Base-by-base conservation (phyloP, 2,888 invertebrate species). In the Pandemis cinnamomeana region DNA sequence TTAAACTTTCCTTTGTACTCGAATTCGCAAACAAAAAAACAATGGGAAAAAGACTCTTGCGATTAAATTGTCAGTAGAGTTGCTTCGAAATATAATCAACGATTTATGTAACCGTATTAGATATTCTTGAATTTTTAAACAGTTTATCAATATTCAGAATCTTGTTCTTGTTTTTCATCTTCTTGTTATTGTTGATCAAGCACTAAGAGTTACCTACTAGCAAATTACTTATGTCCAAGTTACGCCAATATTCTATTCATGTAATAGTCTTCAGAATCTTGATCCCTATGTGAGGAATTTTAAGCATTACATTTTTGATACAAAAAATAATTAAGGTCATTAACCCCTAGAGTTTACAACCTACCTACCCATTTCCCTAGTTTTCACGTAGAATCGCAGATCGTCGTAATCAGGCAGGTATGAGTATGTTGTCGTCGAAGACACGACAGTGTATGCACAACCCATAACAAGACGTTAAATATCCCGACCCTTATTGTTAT, bases 331-430 rank as follows among this genome's bases (percentile, higher is more conserved):
- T 7, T 15, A 8, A 55, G n/a, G 51, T 7, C n/a, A n/a, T 7
- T 11, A 27, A 58, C n/a, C 27, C 7, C 53, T 7, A 55, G 27
- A 5, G 3, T 11, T 58, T 2, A 20, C 4, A 41, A 41, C 7
- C 15, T 11, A 15, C 42, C 7, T 27, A 58, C 20, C 20, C 6
- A 58, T 4, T 66, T 53, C 51, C 13, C 13, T 20, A 67, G 51
- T 72, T 72, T 51, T 15, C 8, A 61, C 41, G 13, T 13, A 64
- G 73, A 64, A 60, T 60, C 69, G 27, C 60, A 64, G 68, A 69
- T 72, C 72, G 44, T 73, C 44, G 36, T 64, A 69, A 73, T 70
- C 73, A 66, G 61, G 51, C 73, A 63, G 46, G 48, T 69, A 70
- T 44, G 69, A 63, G 63, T 58, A 58, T 27, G 66, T 20, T 44